Base-by-base conservation (phyloP, 2,113 vertebrate species). In the Ameiurus melas region DNA sequence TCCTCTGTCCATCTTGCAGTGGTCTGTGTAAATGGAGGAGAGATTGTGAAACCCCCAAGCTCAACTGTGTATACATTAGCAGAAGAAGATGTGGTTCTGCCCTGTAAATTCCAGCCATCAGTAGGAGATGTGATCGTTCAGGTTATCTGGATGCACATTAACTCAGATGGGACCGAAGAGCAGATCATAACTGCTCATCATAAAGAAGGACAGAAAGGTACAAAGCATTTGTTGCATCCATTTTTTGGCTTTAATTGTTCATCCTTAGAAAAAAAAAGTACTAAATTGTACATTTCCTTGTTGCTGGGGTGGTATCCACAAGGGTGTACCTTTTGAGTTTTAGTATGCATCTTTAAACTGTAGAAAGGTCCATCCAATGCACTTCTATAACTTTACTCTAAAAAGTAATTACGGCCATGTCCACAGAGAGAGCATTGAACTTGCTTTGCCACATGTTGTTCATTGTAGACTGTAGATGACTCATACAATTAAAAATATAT, bases 151-250 rank as follows among this genome's bases (percentile, higher is more conserved):
- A 91, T 13, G 4, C 93, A 91, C 70, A 53, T 90, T 27, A 86
- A 70, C 0, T 0, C 43, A 0, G 92, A 93, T 16, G 89, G 53
- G 39, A 2, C 0, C 25, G 92, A 92, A 85, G 94, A 94, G 2
- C 94, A 93, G 82, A 93, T 96, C 87, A 94, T 95, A 89, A 90
- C 88, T 0, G 95, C 92, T 0, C 92, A 95, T 86, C 85, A n/a
- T 3, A 0, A 0, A 0, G 90, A 93, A 0, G 95, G 94, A 82
- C 93, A 95, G 86, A 92, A 88, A 85, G 93, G 95, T 96, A 88
- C 6, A 43, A n/a, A 22, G 0, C 16, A 55, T 39, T 57, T 60
- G 10, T 58, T 53, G 53, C 3, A n/a, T 78, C 8, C 16, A 25
- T 83, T 83, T 83, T 27, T 83, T 20, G 6, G 14, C 8, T 70